Evolutionary conservation across 2,888 invertebrate genomes (phyloP).

Genomic region (Drosophila rellima): DNA sequence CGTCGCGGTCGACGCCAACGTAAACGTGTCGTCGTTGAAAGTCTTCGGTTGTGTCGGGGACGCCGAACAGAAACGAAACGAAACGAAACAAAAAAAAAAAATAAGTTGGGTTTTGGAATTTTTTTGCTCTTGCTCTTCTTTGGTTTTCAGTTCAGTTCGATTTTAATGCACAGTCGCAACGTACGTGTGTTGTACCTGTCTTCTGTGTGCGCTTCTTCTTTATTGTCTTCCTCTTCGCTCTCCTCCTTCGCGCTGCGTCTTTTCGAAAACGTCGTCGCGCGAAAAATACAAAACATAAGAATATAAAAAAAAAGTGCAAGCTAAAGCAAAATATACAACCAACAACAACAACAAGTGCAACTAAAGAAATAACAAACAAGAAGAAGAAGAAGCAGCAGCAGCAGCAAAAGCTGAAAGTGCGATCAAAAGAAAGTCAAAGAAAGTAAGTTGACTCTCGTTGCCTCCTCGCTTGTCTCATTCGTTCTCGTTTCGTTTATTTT

Average conservation of each 20-base stretch:
- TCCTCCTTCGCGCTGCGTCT: conserved; percentile 44
- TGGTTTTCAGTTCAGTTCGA: conserved; percentile 84
- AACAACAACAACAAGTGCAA: conserved; percentile 38
- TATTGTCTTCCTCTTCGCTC: conserved; percentile 34
- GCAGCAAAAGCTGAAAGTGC: conserved; percentile 40
- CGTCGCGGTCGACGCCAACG: conserved; percentile 43
- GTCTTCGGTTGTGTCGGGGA: conserved; percentile 55
- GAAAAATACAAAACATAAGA: conserved; percentile 39
- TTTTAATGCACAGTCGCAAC: conserved; percentile 82
- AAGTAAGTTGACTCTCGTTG: conserved; percentile 65
- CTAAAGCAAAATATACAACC: conserved; percentile 46
- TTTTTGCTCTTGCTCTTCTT: conserved; percentile 84
- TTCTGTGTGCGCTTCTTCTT: conserved; percentile 38
- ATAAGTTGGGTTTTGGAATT: conserved; percentile 83
- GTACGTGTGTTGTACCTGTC: conserved; percentile 61
- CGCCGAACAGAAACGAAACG: conserved; percentile 62
- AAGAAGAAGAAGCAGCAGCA: conserved; percentile 6
- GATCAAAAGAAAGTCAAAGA: conserved; percentile 66
- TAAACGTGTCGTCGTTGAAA: conserved; percentile 62
- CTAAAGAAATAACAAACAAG: conserved; percentile 34
- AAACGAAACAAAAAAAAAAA: conserved; percentile 56
- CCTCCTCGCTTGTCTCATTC: background rate
- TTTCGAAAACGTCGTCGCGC: conserved; percentile 44
- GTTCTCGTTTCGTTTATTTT: conserved; percentile 32
- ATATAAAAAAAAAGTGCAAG: conserved; percentile 45